Base-by-base conservation (phyloP, 35 echinoderm and acorn worm genomes). In the Heliocidaris erythrogramma region DNA sequence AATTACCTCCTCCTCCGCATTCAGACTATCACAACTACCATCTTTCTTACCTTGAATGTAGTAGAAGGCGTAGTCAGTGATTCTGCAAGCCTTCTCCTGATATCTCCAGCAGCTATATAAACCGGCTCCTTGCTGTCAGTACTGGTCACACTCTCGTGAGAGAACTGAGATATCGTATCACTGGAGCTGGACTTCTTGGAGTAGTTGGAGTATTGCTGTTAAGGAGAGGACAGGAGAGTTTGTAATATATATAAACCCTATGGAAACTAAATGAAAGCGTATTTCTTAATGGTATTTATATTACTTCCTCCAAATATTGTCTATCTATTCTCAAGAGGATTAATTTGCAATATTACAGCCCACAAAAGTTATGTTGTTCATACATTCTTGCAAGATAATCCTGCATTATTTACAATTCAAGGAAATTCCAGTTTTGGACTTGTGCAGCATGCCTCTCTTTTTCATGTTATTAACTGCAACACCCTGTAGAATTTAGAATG, bases 161-260 rank as follows among this genome's bases (percentile, higher is more conserved):
- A 99, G 85, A 99, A 93, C 95, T 99, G 98, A 3, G 98, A 99
- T 90, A 99, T 97, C 27, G 95, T 97, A 91, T 99, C 98, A 85
- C 98, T 99, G 30, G 98, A 97, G 47, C 94, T 97, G 11, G 94
- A 96, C 93, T 96, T 96, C 85, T 97, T 96, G 47, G 94, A 97
- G 93, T 97, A 96, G 32, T 88, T 96, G 2, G 91, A 92, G 84
- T 99, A 99, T 96, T 97, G 97, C 98, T 99, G 47, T 27, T 90
- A 48, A 95, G 61, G 78, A 95, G 31, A 94, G 92, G 49, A 69
- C 27, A 53, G 95, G 30, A 92, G 53, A 56, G 52, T 56, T 90
- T 30, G 9, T 94, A 30, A 94, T 69, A 78, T 17, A 21, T 48
- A 18, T 18, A 31, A 17, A 89, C 13, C 47, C 9, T 9, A 91